These are phyloP conservation scores for Xestia rhomboidea DNA, from an alignment of 2,888 invertebrate genomes.

Conservation along the genomic window DNA sequence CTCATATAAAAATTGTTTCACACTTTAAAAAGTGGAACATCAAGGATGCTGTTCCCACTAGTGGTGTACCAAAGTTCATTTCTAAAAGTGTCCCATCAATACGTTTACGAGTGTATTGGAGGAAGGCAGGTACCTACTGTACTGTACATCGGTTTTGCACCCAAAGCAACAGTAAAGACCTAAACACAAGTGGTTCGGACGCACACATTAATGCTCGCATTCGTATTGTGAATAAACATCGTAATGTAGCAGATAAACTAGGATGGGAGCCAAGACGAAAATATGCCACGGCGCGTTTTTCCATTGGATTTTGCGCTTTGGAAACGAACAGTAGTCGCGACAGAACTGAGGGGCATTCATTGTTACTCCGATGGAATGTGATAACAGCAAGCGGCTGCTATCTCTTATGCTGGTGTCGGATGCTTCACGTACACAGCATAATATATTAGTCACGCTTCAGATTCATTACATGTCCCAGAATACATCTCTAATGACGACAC, in stretches of 20 bases:
- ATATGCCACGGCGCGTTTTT: conserved; percentile 90
- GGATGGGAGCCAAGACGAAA: conserved; percentile 91
- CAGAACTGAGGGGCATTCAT: conserved; percentile 79
- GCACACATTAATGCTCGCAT: conserved; percentile 89
- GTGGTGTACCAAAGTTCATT: conserved; percentile 32
- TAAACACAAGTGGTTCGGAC: conserved; percentile 85
- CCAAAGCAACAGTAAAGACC: conserved; percentile 74
- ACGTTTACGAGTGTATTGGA: conserved; percentile 61
- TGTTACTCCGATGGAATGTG: conserved; percentile 83
- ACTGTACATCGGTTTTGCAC: conserved; percentile 67
- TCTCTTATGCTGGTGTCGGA: conserved; percentile 57
- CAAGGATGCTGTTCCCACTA: conserved; percentile 46
- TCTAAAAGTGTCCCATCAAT: conserved; percentile 44
- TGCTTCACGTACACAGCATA: conserved; percentile 60
- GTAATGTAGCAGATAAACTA: conserved; percentile 91
- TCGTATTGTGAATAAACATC: conserved; percentile 91
- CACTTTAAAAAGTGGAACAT: conserved; percentile 52
- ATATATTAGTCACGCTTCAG: conserved; percentile 67
- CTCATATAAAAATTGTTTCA: conserved; percentile 49
- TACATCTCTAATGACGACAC: conserved; percentile 68
- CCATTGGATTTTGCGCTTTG: conserved; percentile 90
- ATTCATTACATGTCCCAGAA: conserved; percentile 69
- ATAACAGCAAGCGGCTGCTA: conserved; percentile 70
- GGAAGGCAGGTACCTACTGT: conserved; percentile 27
- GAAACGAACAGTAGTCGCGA: conserved; percentile 86